Base-by-base conservation (phyloP, 2,797 vertebrate genomes). In the Platalea minor region DNA sequence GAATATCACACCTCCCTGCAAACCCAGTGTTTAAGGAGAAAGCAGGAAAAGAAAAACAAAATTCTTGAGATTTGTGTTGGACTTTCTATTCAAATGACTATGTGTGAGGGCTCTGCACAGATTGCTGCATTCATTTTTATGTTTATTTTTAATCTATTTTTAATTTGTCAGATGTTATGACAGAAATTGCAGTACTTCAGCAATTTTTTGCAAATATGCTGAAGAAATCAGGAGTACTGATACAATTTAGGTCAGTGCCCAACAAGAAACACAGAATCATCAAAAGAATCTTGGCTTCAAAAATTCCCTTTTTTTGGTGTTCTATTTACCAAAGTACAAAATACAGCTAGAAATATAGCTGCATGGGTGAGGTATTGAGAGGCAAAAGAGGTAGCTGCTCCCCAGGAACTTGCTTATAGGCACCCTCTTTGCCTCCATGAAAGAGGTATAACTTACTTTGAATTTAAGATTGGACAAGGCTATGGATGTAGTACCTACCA, bases 181-280 rank as follows among this genome's bases (percentile, higher is more conserved):
- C 56, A 95, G 78, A 94, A 95, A 94, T 94, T 96, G 48, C 72
- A 56, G 45, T 85, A 85, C 57, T 96, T 93, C 77, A 96, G 56
- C 73, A 60, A 26, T 56, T 92, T 87, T 48, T 51, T 93, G 72
- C 70, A 87, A 89, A 85, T 63, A 63, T 25, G 67, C 67, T 90
- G 88, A 87, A 95, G 63, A 76, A 93, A 89, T 89, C 33, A 67
- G 35, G 65, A 82, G 28, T 59, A 45, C 61, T 92, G 70, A 17
- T 45, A 67, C 19, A 59, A 69, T 93, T 95, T 93, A 95, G 63
- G 70, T 92, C 86, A 73, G 20, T 48, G 63, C 83, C 53, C 86
- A 87, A 73, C 7, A 54, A 82, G 73, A 91, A 93, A n/a, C 56
- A 74, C 13, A 29, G 63, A 92, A 73, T 78, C 50, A 84, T 86